A percentile compares a stretch with the other conserved stretches of the same genome.
Conservation (phyloP, 1,140 invertebrate species). For the Drosophila kurseongensis region DNA sequence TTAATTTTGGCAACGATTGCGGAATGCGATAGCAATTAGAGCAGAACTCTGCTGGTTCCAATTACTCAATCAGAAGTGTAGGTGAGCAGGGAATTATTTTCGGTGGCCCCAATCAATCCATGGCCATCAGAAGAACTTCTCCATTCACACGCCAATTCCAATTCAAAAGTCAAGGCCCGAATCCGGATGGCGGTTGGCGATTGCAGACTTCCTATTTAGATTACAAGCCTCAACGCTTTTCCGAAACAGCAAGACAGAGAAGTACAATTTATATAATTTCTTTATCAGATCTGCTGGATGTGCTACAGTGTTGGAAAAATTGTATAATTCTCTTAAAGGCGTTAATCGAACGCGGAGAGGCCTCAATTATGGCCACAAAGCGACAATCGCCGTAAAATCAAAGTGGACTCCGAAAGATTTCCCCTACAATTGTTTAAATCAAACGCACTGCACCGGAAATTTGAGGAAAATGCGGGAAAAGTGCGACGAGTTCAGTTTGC, state of each 20-base stretch:
- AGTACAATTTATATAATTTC: conserved; percentile 77
- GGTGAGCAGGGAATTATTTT: conserved; percentile 4
- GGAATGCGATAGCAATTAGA: conserved; percentile 66
- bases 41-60: conserved; percentile 43
- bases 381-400: conserved; percentile 51
- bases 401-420: conserved; percentile 17
- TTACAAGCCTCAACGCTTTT: conserved; percentile 38
- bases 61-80: conserved; percentile 59
- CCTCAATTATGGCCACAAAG: conserved; percentile 66
- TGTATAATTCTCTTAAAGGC: no score
- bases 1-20: conserved; percentile 65
- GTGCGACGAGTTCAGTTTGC: conserved; percentile 72
- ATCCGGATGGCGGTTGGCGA: conserved; percentile 50
- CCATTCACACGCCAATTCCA: conserved; percentile 59
- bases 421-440: conserved; percentile 23
- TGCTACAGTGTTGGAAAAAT: conserved; percentile 56
- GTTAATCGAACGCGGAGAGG: conserved; percentile 55
- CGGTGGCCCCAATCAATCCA: conserved; percentile 52
- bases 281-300: conserved; percentile 62
- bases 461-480: conserved; percentile 64
- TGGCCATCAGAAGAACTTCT: conserved; percentile 37
- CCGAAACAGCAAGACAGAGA: conserved; percentile 13
- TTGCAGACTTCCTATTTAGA: conserved; percentile 69
- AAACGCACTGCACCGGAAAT: conserved; percentile 21
- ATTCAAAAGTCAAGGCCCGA: conserved; percentile 6